Percentiles rank a stretch among this genome's conserved stretches.
These are phyloP conservation scores for Entomobrya proxima DNA, from an alignment of 2,888 invertebrate genomes.

Conservation along the genomic window DNA sequence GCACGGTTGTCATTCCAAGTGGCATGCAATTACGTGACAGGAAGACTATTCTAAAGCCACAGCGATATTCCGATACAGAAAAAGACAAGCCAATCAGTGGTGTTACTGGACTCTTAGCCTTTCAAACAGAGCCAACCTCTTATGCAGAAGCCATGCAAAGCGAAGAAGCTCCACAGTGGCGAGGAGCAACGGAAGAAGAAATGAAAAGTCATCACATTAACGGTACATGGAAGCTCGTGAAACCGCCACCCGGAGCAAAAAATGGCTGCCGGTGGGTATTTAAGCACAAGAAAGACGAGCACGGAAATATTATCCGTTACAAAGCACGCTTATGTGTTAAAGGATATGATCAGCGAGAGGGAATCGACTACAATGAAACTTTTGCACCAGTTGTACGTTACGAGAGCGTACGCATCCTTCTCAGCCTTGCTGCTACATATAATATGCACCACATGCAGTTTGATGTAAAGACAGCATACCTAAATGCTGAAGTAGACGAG, in stretches of 20 bases:
- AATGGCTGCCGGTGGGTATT: not conserved
- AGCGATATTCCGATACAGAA: not conserved
- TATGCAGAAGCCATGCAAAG: constrained; percentile 7
- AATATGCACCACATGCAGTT: not conserved
- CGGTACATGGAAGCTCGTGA: constrained; percentile 40
- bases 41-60: not conserved
- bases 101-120: not conserved
- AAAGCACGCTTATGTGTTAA: not conserved
- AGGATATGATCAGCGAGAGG: not conserved
- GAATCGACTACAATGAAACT: not conserved
- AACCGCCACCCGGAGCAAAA: not conserved
- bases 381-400: not conserved
- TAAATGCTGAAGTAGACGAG: not conserved
- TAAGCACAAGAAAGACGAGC: not conserved
- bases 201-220: constrained; percentile 33
- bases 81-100: not conserved
- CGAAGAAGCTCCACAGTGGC: constrained; percentile 21
- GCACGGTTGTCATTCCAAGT: not conserved
- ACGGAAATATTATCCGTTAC: not conserved
- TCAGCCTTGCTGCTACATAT: not conserved
- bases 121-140: constrained; percentile 16
- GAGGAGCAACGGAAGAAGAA: constrained; percentile 59
- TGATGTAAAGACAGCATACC: not conserved
- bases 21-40: not conserved
- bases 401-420: not conserved